phyloP scores from a whole-genome alignment of 2,888 invertebrate species.

The Polylopha cassiicola region DNA sequence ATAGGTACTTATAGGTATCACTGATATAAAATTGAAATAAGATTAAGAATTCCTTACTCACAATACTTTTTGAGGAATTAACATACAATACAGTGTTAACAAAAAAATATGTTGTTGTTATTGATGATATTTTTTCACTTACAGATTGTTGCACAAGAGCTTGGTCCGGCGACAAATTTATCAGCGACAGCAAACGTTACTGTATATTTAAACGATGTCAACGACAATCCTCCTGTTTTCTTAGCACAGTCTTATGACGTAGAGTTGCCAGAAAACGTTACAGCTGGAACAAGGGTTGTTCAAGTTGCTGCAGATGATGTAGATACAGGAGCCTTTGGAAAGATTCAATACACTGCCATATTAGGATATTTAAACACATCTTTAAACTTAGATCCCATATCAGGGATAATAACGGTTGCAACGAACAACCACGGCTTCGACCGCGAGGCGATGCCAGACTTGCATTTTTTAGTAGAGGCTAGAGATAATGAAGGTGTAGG shows the following conservation, averaged over 20 bases:
- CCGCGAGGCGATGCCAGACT: slow-evolving; percentile 86
- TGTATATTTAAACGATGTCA: slow-evolving; percentile 89
- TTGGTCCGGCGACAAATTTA: slow-evolving; percentile 85
- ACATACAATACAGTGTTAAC: too few relatives aligned
- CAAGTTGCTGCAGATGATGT: slow-evolving; percentile 89
- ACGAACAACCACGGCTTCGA: slow-evolving; percentile 87
- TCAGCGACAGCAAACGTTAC: slow-evolving; percentile 85
- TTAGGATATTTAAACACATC: slow-evolving; percentile 87
- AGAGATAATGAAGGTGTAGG: slow-evolving; percentile 91
- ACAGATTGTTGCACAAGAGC: slow-evolving; percentile 87
- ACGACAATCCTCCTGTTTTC: slow-evolving; percentile 92
- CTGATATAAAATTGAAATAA: too few relatives aligned
- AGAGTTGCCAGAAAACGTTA: slow-evolving; percentile 88
- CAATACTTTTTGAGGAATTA: too few relatives aligned
- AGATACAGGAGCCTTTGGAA: slow-evolving; percentile 87
- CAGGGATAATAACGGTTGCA: slow-evolving; percentile 88
- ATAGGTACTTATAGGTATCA: too few relatives aligned
- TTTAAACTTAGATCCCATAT: slow-evolving; percentile 84
- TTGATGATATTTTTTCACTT: slow-evolving; percentile 37
- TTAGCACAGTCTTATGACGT: slow-evolving; percentile 83
- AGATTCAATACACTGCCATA: slow-evolving; percentile 86
- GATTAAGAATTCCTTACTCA: too few relatives aligned
- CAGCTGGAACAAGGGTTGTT: slow-evolving; percentile 82
- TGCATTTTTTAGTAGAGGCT: slow-evolving; percentile 90
- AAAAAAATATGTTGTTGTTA: slow-evolving; percentile 7